phyloP scores from a whole-genome alignment of 2,113 vertebrate species.

The Ochotona princeps region DNA sequence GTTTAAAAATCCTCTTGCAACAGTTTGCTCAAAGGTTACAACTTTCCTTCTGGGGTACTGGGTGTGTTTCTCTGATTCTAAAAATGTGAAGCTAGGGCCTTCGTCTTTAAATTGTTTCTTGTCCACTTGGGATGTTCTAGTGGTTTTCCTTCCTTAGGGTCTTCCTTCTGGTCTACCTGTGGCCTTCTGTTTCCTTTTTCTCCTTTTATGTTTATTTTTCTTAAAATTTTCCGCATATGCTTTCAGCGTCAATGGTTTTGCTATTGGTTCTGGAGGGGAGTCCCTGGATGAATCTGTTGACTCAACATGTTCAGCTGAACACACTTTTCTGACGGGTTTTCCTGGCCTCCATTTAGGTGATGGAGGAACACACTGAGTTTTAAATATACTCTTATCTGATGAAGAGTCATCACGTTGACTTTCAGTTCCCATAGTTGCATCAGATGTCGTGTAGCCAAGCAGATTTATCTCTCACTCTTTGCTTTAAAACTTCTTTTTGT shows the following conservation, averaged over 20 bases:
- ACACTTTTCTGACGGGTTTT: background rate
- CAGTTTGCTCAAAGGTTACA: conserved; percentile 75
- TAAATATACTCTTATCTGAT: conserved; percentile 60
- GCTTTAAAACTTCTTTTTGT: no score
- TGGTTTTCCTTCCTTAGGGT: background rate
- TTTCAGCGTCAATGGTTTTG: conserved; percentile 67
- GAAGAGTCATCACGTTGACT: conserved; percentile 17
- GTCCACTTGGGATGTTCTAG: background rate
- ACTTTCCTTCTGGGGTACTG: background rate
- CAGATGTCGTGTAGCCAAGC: background rate
- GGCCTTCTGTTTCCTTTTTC: background rate
- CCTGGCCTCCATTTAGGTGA: conserved; percentile 3
- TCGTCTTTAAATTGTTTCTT: conserved; percentile 62
- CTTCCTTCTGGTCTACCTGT: background rate
- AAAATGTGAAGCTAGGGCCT: conserved; percentile 77
- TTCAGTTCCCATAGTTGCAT: background rate
- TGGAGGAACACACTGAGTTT: background rate
- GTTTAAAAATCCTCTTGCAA: conserved; percentile 82
- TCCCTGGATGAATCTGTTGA: conserved; percentile 63
- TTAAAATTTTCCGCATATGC: conserved; percentile 78
- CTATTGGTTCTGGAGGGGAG: conserved; percentile 61
- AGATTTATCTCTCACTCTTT: background rate
- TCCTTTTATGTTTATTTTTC: background rate
- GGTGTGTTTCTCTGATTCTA: conserved; percentile 28
- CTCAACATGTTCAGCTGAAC: background rate